Conservation (phyloP, 2,888 invertebrate species). For the Hoplodrina ambigua region DNA sequence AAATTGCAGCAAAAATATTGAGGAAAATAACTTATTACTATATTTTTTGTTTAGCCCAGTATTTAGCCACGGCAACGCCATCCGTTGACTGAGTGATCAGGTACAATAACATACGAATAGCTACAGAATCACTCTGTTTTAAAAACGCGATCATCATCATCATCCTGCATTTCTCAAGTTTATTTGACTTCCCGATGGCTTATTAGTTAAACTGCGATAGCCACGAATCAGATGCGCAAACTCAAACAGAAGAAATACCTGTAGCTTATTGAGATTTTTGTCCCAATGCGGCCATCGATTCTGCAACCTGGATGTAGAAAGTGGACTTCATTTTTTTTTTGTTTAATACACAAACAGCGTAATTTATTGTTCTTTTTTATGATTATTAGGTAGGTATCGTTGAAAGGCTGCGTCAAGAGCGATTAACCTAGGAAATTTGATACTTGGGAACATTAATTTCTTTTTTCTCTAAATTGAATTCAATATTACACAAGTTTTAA, state of each 20-base stretch:
- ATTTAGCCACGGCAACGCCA: no score
- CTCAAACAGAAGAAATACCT: slow-evolving; percentile 33
- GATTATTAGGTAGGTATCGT: not conserved
- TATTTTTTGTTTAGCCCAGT: no score
- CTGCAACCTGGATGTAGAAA: slow-evolving; percentile 38
- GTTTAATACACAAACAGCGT: not conserved
- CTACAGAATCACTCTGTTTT: not conserved
- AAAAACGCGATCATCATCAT: slow-evolving; percentile 1
- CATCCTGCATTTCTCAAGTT: not conserved
- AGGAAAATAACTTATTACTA: no score
- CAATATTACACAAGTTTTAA: not conserved
- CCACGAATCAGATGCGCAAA: slow-evolving; percentile 40
- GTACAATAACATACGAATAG: not conserved
- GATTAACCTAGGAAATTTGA: not conserved
- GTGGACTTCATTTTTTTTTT: slow-evolving; percentile 30
- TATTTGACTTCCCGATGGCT: not conserved
- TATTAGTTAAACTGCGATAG: not conserved
- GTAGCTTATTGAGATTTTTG: slow-evolving; percentile 48
- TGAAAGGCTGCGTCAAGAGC: not conserved
- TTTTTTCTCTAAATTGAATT: not conserved
- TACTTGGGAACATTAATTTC: not conserved
- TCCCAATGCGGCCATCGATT: slow-evolving; percentile 59
- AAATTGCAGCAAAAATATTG: no score
- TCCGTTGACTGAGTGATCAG: no score
- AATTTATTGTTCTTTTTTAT: not conserved